A percentile compares a stretch with the other conserved stretches of the same genome.
Conservation (phyloP, 2,888 invertebrate species). For the Miltochrista miniata region DNA sequence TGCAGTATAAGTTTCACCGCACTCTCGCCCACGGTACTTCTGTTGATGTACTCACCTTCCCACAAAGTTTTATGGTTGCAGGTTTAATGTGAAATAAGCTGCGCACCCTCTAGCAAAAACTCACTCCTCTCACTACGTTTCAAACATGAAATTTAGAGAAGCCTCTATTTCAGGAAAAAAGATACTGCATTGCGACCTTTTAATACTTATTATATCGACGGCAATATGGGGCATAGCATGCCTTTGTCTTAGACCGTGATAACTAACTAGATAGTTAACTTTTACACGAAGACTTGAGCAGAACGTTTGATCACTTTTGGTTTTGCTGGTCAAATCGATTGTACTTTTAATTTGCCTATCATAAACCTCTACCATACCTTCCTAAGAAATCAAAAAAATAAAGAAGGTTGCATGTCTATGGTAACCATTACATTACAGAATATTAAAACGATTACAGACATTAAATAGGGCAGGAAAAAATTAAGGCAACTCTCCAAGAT, state of each 20-base stretch:
- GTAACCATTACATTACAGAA: conserved; percentile 29
- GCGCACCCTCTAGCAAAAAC: conserved; percentile 42
- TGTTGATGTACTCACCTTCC: conserved; percentile 28
- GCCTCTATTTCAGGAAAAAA: no score
- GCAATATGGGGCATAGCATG: no score
- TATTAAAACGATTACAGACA: conserved; percentile 33
- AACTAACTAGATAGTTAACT: no score
- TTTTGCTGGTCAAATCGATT: no score
- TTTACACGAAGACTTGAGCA: no score
- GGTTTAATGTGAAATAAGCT: conserved; percentile 65
- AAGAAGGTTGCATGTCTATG: neutral
- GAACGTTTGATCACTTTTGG: no score
- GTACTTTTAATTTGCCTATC: no score
- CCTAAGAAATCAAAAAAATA: conserved; percentile 6
- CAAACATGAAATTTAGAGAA: conserved; percentile 40
- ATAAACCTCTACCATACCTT: no score
- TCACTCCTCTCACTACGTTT: conserved; percentile 22
- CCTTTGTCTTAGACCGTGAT: no score
- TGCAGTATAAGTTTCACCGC: conserved; percentile 71
- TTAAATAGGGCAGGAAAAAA: conserved; percentile 33
- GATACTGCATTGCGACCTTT: no score
- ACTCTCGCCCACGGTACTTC: conserved; percentile 62
- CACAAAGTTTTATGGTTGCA: conserved; percentile 66
- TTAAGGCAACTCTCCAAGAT: conserved; percentile 59
- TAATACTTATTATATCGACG: no score